Evolutionary conservation across 2,797 vertebrate genomes (phyloP).

Genomic region (Galago senegalensis): DNA sequence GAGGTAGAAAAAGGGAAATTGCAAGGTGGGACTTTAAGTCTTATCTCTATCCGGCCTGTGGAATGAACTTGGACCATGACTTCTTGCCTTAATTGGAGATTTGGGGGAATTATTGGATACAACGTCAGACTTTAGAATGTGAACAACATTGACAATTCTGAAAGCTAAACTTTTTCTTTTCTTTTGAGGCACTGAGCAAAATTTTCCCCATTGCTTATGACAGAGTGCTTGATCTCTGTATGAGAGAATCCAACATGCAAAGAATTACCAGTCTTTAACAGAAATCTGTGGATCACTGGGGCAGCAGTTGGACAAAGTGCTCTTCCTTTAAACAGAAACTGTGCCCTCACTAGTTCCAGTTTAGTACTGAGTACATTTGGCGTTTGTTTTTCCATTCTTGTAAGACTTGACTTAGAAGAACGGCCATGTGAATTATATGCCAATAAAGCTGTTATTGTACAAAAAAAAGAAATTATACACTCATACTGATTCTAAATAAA

Average conservation of each 20-base stretch:
- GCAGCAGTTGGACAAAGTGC: not conserved
- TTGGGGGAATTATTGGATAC: not conserved
- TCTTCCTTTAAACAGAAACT: not conserved
- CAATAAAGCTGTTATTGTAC: no score
- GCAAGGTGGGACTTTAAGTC: not conserved
- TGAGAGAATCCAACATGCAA: not conserved
- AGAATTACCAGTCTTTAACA: not conserved
- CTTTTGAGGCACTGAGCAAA: not conserved
- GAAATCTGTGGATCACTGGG: not conserved
- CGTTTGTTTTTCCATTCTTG: no score
- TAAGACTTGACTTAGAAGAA: no score
- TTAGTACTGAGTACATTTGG: no score
- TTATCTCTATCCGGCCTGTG: not conserved
- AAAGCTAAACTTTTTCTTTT: not conserved
- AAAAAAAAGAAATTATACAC: not conserved
- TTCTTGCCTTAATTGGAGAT: not conserved
- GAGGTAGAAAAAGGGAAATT: not conserved
- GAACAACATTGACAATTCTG: slow-evolving; percentile 31
- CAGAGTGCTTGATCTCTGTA: not conserved
- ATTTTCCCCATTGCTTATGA: not conserved
- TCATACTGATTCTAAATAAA: not conserved
- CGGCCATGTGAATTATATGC: no score
- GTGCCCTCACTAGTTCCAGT: not conserved
- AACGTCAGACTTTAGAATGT: not conserved
- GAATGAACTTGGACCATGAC: not conserved